Evolutionary conservation across 2,797 vertebrate species (phyloP), one percentile per base, ranked within the genome.

Genomic region (Sebastes oblongus): DNA sequence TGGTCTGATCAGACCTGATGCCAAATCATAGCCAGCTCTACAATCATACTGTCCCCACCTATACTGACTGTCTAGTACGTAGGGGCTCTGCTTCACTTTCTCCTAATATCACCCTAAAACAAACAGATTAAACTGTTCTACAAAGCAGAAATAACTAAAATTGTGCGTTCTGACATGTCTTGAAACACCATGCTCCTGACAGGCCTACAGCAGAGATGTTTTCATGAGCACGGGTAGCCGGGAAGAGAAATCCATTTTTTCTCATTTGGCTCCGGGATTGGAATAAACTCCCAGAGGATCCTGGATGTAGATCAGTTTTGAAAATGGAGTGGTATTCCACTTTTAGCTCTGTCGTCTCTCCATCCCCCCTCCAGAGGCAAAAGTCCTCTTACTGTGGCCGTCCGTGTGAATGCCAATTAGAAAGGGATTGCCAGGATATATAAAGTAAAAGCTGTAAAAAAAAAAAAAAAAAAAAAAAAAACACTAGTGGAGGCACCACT

Each of bases 261-360:
- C 84, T 87, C 75, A 90, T 89, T 89, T 92, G 73, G 80, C 71
- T 78, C 11, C 59, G 80, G 86, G 80, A 90, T 82, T 86, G 80
- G 36, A 86, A 75, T 56, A 67, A 80, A 70, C 18, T 32, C 79
- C 67, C 20, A 0, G 61, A 61, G 77, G 65, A 77, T 82, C 78
- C 55, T 73, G 67, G 69, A 80, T 50, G 62, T 80, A 77, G 50
- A 86, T 81, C 79, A 79, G 79, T 39, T 81, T 87, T 81, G 30
- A 81, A 73, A 86, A 81, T 72, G 62, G 75, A 89, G 60, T 59
- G 54, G 34, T 69, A 60, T 76, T 88, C 68, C 80, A 81, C 54
- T 72, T 84, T 81, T 81, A 81, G 72, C 62, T n/a, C 55, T 58
- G 67, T 80, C 69, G 46, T 76, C 46, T 82, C 81, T 84, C 54